A percentile compares a stretch with the other conserved stretches of the same genome.
These are phyloP conservation scores for rabbit (Oryctolagus cuniculus) DNA, from an alignment of 2,113 vertebrate genomes.

Conservation along the genomic window mOryCun1.1 NC_091453.1:7801001-7801500, in stretches of 20 bases:
- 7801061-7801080: conserved; percentile 64
- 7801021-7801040: conserved; percentile 47
- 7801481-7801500: conserved; percentile 29
- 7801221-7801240: conserved; percentile 73
- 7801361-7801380: conserved; percentile 30
- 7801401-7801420: conserved; percentile 58
- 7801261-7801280: conserved; percentile 59
- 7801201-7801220: conserved; percentile 59
- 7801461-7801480: conserved; percentile 50
- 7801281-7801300: conserved; percentile 60
- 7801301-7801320: conserved; percentile 23
- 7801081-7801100: conserved; percentile 50
- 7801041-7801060: conserved; percentile 71
- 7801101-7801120: conserved; percentile 47
- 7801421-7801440: conserved; percentile 16
- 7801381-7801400: conserved; percentile 48
- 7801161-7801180: conserved; percentile 6
- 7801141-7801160: conserved; percentile 42
- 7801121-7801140: conserved; percentile 54
- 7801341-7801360: conserved; percentile 50
- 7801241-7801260: conserved; percentile 76
- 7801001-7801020: conserved; percentile 67
- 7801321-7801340: conserved; percentile 57
- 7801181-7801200: conserved; percentile 63
- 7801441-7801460: conserved; percentile 7